Evolutionary conservation across 2,113 vertebrate genomes (phyloP).

Genomic region (Lanius ludovicianus): DNA sequence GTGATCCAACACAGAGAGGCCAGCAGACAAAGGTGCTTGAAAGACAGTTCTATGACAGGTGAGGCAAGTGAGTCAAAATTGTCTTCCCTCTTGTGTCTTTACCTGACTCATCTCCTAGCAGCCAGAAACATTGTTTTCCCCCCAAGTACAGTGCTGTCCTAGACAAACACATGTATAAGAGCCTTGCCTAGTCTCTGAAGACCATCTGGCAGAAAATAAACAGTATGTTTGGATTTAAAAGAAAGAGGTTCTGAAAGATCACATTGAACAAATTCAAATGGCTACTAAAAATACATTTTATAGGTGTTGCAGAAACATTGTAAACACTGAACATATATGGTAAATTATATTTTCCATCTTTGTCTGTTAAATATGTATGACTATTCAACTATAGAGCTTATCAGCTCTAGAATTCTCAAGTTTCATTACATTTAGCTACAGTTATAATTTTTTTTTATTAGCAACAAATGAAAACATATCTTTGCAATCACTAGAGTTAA

Average conservation of each 20-base stretch:
- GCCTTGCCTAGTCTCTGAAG: not conserved
- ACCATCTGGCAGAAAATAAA: not conserved
- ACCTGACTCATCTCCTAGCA: not conserved
- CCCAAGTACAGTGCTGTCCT: not conserved
- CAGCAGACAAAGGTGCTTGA: not conserved
- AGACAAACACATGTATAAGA: not conserved
- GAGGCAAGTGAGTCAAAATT: not conserved
- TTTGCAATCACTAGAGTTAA: not conserved
- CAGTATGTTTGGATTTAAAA: not conserved
- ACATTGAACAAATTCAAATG: not conserved
- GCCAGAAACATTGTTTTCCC: not conserved
- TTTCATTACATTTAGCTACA: not conserved
- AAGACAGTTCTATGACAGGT: not conserved
- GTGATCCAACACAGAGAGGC: not conserved
- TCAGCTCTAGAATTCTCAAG: not conserved
- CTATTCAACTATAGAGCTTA: not conserved
- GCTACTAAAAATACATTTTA: not conserved
- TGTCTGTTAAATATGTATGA: conserved; percentile 22
- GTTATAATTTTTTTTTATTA: not conserved
- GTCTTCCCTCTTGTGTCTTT: not conserved
- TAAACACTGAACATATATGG: not conserved
- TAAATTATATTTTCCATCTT: conserved; percentile 8
- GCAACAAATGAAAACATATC: conserved; percentile 15
- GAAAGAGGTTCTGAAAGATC: not conserved
- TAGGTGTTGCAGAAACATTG: not conserved